Conservation (phyloP, 2,797 vertebrate species). For the Ataeniobius toweri region DNA sequence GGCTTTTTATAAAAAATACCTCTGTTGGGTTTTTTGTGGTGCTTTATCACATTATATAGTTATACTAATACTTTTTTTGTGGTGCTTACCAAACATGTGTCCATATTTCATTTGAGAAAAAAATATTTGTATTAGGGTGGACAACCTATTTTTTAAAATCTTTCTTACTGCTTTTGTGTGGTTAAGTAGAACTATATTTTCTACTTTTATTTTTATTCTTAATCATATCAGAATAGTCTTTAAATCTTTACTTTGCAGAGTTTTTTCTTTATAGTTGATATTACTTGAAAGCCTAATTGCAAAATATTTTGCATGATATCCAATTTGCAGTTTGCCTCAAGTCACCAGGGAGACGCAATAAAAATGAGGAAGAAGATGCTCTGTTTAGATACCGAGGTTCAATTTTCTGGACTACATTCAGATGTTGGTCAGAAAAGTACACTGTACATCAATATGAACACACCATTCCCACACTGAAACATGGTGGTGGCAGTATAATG, state of each 20-base stretch:
- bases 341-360: background rate
- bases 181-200: too few species aligned
- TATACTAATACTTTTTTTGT: too few species aligned
- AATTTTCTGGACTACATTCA: background rate
- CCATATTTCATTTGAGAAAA: conserved; percentile 7
- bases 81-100: conserved; percentile 18
- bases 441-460: background rate
- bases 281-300: background rate
- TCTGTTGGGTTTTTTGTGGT: background rate
- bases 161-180: too few species aligned
- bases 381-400: background rate
- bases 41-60: background rate
- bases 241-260: background rate
- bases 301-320: background rate
- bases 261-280: background rate
- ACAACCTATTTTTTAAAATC: background rate
- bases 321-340: background rate
- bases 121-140: background rate
- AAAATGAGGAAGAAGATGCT: background rate
- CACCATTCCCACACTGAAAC: background rate
- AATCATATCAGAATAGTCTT: too few species aligned
- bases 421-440: background rate
- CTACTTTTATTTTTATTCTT: too few species aligned
- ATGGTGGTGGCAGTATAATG: background rate
- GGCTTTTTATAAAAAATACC: conserved; percentile 19